Conservation (phyloP, 2,797 vertebrate species). For the Pseudochirops corinnae region DNA sequence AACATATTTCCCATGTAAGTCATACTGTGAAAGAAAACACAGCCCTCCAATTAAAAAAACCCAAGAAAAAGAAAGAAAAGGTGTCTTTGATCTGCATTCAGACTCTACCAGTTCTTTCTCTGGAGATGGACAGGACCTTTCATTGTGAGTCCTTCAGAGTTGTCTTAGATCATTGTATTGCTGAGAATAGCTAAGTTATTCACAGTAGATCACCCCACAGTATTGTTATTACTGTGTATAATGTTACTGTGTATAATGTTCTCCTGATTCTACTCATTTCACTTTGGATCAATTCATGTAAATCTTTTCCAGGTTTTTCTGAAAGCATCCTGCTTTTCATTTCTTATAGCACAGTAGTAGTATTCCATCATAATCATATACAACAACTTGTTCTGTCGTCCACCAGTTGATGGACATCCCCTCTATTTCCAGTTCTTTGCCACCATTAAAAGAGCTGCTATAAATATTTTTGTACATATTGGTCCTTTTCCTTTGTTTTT, state of each 20-base stretch:
- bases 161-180: background rate
- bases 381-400: background rate
- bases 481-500: background rate
- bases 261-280: background rate
- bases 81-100: background rate
- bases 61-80: background rate
- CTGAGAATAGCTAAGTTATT: background rate
- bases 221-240: background rate
- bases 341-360: background rate
- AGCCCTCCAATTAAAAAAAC: background rate
- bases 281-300: background rate
- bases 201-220: background rate
- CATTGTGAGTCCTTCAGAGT: background rate
- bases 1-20: background rate
- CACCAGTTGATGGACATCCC: background rate
- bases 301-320: background rate
- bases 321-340: background rate
- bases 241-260: background rate
- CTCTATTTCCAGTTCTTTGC: background rate
- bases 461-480: background rate
- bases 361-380: background rate
- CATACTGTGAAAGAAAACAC: background rate
- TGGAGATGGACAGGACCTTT: background rate
- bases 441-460: background rate
- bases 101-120: background rate